These are phyloP conservation scores for Centroberyx gerrardi DNA, from an alignment of 2,797 vertebrate genomes.

Conservation along the genomic window DNA sequence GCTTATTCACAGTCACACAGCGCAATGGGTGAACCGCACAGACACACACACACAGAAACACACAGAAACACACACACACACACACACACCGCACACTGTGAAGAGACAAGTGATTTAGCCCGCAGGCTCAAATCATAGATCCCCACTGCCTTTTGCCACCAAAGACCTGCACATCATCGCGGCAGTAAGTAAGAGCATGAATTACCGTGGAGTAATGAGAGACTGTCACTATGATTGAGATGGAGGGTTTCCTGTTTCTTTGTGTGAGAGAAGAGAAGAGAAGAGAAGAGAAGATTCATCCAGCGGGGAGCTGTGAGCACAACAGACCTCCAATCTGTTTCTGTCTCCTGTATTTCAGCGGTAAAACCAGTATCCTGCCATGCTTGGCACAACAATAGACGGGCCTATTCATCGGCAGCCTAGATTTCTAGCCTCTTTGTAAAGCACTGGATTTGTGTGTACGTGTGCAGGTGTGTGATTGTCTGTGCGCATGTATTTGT, in stretches of 20 bases:
- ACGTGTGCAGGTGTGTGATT: neutral
- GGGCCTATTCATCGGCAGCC: conserved; percentile 21
- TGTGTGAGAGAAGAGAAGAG: neutral
- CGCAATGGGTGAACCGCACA: conserved; percentile 26
- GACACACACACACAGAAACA: neutral
- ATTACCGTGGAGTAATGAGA: conserved; percentile 57
- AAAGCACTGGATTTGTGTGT: neutral
- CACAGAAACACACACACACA: neutral
- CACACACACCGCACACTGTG: too few relatives aligned
- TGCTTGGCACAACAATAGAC: conserved; percentile 11
- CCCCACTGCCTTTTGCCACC: conserved; percentile 45
- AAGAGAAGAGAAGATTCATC: neutral
- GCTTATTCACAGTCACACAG: conserved; percentile 22
- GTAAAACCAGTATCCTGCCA: conserved; percentile 32
- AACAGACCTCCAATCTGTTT: conserved; percentile 4
- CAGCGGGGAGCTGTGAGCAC: neutral
- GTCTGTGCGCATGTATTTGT: conserved; percentile 37
- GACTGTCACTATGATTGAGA: conserved; percentile 56
- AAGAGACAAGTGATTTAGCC: conserved; percentile 7
- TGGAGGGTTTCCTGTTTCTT: conserved; percentile 31
- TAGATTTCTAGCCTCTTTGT: conserved; percentile 23
- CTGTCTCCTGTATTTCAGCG: conserved; percentile 10
- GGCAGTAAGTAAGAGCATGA: conserved; percentile 51
- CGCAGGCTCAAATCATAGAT: conserved; percentile 18
- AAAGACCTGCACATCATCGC: conserved; percentile 30